These are phyloP conservation scores for Dendrolimus pini DNA, from an alignment of 2,888 invertebrate genomes.

Conservation along the genomic window DNA sequence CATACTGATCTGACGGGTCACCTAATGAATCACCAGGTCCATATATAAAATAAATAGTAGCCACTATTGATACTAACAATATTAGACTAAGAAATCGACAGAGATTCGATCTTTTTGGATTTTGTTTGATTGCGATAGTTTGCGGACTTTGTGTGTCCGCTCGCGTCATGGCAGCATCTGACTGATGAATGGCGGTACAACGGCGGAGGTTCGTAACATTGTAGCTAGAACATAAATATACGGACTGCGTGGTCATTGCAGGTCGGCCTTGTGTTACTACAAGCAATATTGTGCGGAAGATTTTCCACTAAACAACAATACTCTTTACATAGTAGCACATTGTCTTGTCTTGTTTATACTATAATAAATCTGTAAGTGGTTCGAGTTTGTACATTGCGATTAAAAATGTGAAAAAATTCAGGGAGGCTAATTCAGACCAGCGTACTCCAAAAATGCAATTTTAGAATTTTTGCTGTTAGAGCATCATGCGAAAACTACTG, in stretches of 20 bases:
- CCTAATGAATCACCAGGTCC: constrained; percentile 38
- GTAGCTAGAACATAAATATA: constrained; percentile 35
- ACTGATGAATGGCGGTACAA: constrained; percentile 38
- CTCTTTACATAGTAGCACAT: no score
- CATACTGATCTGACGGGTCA: constrained; percentile 53
- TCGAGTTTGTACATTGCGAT: no score
- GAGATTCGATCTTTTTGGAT: constrained; percentile 41
- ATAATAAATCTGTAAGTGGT: no score
- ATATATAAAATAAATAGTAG: constrained; percentile 40
- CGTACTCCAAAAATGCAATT: no score
- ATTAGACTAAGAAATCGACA: constrained; percentile 38
- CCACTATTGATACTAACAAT: constrained; percentile 25
- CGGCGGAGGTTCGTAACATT: constrained; percentile 35
- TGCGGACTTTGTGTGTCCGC: constrained; percentile 44
- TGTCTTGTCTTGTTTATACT: no score
- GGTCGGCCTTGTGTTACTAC: constrained; percentile 39
- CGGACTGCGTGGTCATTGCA: constrained; percentile 39
- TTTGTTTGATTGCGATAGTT: constrained; percentile 39
- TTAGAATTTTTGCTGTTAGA: no score
- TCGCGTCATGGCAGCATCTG: constrained; percentile 61
- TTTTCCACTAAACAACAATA: no score
- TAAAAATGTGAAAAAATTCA: no score
- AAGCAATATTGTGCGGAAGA: background rate
- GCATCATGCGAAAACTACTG: no score
- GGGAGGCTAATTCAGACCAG: no score